Conservation (phyloP, 2,888 invertebrate species). For the Cyaniris semiargus region DNA sequence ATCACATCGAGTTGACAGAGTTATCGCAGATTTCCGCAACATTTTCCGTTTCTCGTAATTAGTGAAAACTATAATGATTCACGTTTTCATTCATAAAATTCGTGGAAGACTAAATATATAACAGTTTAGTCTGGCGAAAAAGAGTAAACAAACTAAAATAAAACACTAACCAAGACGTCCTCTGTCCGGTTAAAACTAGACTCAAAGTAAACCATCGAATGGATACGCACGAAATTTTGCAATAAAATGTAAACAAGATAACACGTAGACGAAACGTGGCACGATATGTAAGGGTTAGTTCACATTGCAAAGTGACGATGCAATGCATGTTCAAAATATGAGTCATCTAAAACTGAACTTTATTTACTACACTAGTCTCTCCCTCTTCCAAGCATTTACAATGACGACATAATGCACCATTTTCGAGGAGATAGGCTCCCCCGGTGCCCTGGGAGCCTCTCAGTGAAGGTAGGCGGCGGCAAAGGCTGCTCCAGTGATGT, state of each 20-base stretch:
- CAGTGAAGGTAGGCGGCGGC: too few relatives aligned
- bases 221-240: not conserved
- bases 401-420: too few relatives aligned
- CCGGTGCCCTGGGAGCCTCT: too few relatives aligned
- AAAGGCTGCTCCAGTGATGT: too few relatives aligned
- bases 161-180: constrained; percentile 53
- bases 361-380: too few relatives aligned
- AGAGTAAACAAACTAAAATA: constrained; percentile 54
- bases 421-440: too few relatives aligned
- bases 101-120: constrained; percentile 37
- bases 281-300: too few relatives aligned
- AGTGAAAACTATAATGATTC: not conserved
- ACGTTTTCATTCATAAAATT: constrained; percentile 41
- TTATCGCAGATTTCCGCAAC: not conserved
- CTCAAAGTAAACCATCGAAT: not conserved
- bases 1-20: not conserved
- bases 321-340: too few relatives aligned
- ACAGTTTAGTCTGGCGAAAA: constrained; percentile 50
- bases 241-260: too few relatives aligned
- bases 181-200: constrained; percentile 44
- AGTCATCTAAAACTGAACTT: too few relatives aligned
- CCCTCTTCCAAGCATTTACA: too few relatives aligned
- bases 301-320: too few relatives aligned
- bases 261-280: not conserved
- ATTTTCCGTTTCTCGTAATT: not conserved